These are phyloP conservation scores for Dolichotis patagonum DNA, from an alignment of 2,113 vertebrate species.

Conservation along the genomic window DNA sequence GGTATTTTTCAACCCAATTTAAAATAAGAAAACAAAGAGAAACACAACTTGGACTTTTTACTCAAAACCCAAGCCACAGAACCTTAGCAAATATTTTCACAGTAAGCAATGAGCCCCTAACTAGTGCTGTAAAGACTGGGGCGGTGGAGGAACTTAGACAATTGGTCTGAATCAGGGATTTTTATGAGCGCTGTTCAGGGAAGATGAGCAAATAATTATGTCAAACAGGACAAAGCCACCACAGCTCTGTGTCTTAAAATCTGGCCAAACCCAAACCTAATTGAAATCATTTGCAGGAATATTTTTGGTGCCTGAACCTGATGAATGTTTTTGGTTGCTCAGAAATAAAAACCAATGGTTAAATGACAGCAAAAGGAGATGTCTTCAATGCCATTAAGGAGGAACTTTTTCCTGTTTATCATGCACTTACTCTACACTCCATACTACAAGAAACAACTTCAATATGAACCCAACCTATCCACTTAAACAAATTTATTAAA, in stretches of 20 bases:
- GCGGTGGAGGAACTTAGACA: constrained; percentile 32
- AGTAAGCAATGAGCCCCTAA: constrained; percentile 27
- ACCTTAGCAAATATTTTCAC: neutral
- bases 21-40: constrained; percentile 71
- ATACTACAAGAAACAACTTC: neutral
- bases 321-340: neutral
- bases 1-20: constrained; percentile 58
- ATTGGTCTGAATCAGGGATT: constrained; percentile 66
- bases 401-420: neutral
- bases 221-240: neutral
- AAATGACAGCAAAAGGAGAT: neutral
- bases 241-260: neutral
- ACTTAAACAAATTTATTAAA: neutral
- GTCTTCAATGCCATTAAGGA: neutral
- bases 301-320: neutral
- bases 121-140: constrained; percentile 20
- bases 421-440: neutral
- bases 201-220: constrained; percentile 14
- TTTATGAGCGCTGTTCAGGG: constrained; percentile 57
- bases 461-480: neutral
- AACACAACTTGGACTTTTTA: constrained; percentile 60
- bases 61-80: constrained; percentile 29
- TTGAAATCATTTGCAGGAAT: neutral
- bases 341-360: neutral
- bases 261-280: neutral